phyloP scores from a whole-genome alignment of 2,797 vertebrate genomes.

The Squalus acanthias region DNA sequence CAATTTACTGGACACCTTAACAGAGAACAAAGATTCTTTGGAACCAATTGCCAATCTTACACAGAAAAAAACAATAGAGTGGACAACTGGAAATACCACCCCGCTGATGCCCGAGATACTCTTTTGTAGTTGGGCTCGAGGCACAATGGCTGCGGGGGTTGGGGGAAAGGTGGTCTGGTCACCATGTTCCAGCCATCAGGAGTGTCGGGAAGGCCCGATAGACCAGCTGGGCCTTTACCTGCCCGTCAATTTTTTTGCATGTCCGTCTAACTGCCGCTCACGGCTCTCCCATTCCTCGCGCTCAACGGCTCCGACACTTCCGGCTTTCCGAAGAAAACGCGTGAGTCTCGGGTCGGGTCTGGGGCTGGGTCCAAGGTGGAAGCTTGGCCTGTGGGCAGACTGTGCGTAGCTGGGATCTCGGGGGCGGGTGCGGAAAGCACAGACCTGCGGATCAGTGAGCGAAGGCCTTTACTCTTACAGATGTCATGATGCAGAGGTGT shows the following conservation, averaged over 20 bases:
- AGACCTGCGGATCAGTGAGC: no score
- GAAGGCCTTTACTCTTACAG: neutral
- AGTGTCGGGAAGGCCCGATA: neutral
- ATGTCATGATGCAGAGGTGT: neutral
- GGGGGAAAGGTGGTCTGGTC: neutral
- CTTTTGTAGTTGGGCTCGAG: neutral
- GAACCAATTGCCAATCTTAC: neutral
- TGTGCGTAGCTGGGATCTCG: neutral
- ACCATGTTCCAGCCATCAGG: neutral
- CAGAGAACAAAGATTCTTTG: neutral
- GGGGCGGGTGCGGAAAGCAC: neutral
- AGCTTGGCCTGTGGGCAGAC: neutral
- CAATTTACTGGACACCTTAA: neutral
- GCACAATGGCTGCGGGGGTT: neutral
- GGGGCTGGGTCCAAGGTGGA: neutral
- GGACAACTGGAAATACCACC: neutral
- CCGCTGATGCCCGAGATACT: neutral
- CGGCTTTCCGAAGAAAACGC: neutral
- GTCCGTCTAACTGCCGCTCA: neutral
- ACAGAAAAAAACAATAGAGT: neutral
- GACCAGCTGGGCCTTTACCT: neutral
- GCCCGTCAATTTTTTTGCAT: neutral
- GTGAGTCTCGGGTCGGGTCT: fast-evolving
- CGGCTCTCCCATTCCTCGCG: neutral
- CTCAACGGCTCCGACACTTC: neutral